Conservation (phyloP, 2,888 invertebrate species). For the Acanthosepion lycidas region DNA sequence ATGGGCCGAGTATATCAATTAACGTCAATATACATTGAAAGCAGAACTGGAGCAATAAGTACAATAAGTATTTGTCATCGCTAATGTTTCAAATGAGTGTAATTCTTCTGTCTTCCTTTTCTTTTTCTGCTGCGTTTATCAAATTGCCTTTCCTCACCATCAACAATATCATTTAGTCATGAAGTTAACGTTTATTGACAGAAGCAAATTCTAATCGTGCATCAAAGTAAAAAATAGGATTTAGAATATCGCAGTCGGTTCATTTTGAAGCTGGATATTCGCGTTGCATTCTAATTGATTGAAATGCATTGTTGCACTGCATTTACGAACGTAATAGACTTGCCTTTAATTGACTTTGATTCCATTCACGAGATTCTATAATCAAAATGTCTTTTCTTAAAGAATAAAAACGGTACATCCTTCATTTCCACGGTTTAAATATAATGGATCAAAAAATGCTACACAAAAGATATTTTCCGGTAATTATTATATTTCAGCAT, state of each 20-base stretch:
- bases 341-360: neutral
- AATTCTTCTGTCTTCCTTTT: too few relatives aligned
- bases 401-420: neutral
- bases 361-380: neutral
- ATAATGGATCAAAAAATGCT: neutral
- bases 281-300: neutral
- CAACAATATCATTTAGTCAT: too few relatives aligned
- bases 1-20: too few relatives aligned
- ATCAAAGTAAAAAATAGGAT: neutral
- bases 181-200: too few relatives aligned
- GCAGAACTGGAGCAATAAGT: too few relatives aligned
- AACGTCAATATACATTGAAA: too few relatives aligned
- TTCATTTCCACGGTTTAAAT: neutral
- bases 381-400: neutral
- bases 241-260: neutral
- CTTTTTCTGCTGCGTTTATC: too few relatives aligned
- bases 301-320: neutral
- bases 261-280: too few relatives aligned
- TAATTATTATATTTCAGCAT: neutral
- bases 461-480: neutral
- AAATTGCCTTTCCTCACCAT: too few relatives aligned
- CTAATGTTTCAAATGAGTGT: too few relatives aligned
- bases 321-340: neutral
- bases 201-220: too few relatives aligned
- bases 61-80: too few relatives aligned